These are phyloP conservation scores for Neodon shergylaensis DNA, from an alignment of 2,113 vertebrate genomes.

Conservation along the genomic window DNA sequence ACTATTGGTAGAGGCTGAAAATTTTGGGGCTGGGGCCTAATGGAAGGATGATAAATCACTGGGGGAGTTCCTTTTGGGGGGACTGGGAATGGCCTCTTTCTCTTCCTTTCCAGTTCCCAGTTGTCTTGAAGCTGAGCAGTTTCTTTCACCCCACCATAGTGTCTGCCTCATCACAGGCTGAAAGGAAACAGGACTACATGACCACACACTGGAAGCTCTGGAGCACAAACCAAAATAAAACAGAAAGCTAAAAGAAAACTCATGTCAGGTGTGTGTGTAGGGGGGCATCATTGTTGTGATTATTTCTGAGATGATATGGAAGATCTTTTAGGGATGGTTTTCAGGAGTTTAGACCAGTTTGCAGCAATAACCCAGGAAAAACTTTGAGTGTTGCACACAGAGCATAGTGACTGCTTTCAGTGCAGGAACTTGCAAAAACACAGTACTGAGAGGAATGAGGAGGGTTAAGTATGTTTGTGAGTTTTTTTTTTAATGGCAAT, in stretches of 20 bases:
- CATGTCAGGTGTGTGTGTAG: no score
- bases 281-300: background rate
- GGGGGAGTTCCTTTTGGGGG: no score
- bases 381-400: background rate
- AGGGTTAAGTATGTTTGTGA: background rate
- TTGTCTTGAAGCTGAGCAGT: background rate
- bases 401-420: no score
- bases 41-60: no score
- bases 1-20: background rate
- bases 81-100: background rate
- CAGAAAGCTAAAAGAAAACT: background rate
- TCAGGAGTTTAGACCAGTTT: background rate
- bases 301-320: background rate
- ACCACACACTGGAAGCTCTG: background rate
- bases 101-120: background rate
- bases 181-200: background rate
- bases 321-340: no score
- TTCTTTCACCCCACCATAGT: background rate
- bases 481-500: background rate
- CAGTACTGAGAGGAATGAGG: no score
- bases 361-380: background rate
- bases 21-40: background rate
- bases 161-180: background rate
- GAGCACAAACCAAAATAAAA: background rate
- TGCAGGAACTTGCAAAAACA: background rate